A percentile compares a stretch with the other conserved stretches of the same genome.
phyloP scores from a whole-genome alignment of 1,140 invertebrate species.

The Pantala flavescens region DNA sequence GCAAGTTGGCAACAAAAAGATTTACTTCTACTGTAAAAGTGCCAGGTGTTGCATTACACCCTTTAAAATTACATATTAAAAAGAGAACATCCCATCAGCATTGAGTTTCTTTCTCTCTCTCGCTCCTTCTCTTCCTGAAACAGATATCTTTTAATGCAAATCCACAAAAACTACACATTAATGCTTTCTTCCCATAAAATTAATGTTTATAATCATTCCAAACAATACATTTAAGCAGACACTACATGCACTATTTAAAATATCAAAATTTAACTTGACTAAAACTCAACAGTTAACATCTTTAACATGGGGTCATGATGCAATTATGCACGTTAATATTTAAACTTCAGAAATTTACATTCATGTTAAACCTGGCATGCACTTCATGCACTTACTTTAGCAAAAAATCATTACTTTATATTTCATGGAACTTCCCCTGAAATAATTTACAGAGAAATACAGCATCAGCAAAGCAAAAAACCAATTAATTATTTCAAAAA shows the following conservation, averaged over 20 bases:
- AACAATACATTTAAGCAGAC: slow-evolving; percentile 10
- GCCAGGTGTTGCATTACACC: slow-evolving; percentile 3
- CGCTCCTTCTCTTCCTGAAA: not conserved
- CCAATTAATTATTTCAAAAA: not conserved
- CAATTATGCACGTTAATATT: not conserved
- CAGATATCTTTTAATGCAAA: not conserved
- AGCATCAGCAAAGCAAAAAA: not conserved
- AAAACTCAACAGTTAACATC: not conserved
- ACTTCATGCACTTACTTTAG: not conserved
- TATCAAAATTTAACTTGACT: not conserved
- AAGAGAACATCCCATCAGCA: slow-evolving; percentile 3
- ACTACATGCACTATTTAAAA: not conserved
- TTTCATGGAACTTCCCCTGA: not conserved
- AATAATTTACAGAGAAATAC: not conserved
- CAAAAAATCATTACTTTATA: not conserved
- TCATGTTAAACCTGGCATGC: not conserved
- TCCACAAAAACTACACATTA: slow-evolving; percentile 7
- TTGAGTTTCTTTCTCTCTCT: not conserved
- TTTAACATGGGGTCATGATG: slow-evolving; percentile 9
- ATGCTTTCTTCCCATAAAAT: not conserved
- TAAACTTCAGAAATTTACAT: not conserved
- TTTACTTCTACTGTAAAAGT: slow-evolving; percentile 1
- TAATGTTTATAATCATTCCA: not conserved
- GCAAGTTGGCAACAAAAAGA: slow-evolving; percentile 20
- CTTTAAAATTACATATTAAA: not conserved